These are phyloP conservation scores for Pseudolaguvia tuberculata DNA, from an alignment of 2,113 vertebrate species.

Conservation along the genomic window DNA sequence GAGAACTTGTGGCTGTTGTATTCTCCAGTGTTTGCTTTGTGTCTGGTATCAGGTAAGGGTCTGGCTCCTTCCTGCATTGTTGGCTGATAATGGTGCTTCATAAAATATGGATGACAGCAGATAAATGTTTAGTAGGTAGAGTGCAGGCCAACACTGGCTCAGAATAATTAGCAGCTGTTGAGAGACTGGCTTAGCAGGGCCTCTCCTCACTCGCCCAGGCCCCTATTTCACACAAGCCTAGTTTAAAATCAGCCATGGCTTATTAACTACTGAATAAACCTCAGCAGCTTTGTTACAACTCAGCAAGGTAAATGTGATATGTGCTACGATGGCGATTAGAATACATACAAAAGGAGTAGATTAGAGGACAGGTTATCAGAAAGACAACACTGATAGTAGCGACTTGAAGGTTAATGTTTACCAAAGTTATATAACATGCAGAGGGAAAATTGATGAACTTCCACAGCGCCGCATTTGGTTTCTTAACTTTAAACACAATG, in stretches of 20 bases:
- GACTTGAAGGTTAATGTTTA: neutral
- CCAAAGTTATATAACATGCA: neutral
- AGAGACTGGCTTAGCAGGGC: slow-evolving; percentile 65
- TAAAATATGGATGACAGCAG: slow-evolving; percentile 73
- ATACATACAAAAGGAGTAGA: neutral
- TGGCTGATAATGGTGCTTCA: slow-evolving; percentile 69
- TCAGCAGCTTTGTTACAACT: slow-evolving; percentile 35
- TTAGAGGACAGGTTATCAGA: neutral
- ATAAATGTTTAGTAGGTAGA: slow-evolving; percentile 73
- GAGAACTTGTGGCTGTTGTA: slow-evolving; percentile 44
- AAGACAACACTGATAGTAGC: neutral
- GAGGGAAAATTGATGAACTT: neutral
- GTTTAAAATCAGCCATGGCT: too few relatives aligned
- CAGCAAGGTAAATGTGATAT: neutral
- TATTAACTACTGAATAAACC: slow-evolving; percentile 63
- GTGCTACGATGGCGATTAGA: neutral
- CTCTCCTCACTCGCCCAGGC: slow-evolving; percentile 49
- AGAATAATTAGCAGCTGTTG: slow-evolving; percentile 74
- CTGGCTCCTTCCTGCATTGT: slow-evolving; percentile 70
- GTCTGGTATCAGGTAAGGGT: slow-evolving; percentile 63
- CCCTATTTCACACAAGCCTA: slow-evolving; percentile 56
- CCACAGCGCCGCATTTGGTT: neutral
- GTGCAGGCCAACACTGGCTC: slow-evolving; percentile 70
- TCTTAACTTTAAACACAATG: neutral
- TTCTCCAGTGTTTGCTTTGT: slow-evolving; percentile 45